Evolutionary conservation across 2,888 invertebrate genomes (phyloP).

Genomic region (Cyclophora albipunctata): DNA sequence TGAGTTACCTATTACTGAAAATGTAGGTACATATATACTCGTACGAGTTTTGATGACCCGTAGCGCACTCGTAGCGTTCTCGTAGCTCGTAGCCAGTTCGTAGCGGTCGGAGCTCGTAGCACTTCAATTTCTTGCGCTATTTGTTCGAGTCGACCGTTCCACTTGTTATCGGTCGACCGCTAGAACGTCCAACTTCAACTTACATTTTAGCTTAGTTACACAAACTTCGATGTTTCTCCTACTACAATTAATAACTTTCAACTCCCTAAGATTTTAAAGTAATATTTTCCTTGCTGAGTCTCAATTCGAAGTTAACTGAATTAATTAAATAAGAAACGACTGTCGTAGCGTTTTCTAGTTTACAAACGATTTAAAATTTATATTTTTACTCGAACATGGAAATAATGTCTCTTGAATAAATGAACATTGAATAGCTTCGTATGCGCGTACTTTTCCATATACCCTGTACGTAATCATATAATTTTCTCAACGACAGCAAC

Average conservation of each 20-base stretch:
- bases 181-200: constrained; percentile 3
- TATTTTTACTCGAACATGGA: too few species aligned
- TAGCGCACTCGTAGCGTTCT: constrained; percentile 8
- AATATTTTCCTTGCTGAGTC: too few species aligned
- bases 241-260: constrained; percentile 7
- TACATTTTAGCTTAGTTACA: constrained; percentile 10
- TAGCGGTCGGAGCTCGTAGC: constrained; percentile 37
- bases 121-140: constrained; percentile 46
- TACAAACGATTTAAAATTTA: too few species aligned
- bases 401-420: too few species aligned
- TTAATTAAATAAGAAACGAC: too few species aligned
- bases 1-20: constrained; percentile 1
- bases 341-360: too few species aligned
- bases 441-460: too few species aligned
- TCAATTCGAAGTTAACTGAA: too few species aligned
- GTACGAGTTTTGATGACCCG: constrained; percentile 7
- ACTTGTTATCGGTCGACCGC: constrained; percentile 16
- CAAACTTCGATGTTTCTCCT: constrained; percentile 4
- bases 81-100: constrained; percentile 26
- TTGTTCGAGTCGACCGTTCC: constrained; percentile 29
- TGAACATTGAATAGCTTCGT: too few species aligned
- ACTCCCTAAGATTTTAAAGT: too few species aligned
- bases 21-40: neutral
- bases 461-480: too few species aligned
- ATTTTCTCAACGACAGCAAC: too few species aligned